Conservation (phyloP, 2,113 vertebrate species). For the Prolemur simus region DNA sequence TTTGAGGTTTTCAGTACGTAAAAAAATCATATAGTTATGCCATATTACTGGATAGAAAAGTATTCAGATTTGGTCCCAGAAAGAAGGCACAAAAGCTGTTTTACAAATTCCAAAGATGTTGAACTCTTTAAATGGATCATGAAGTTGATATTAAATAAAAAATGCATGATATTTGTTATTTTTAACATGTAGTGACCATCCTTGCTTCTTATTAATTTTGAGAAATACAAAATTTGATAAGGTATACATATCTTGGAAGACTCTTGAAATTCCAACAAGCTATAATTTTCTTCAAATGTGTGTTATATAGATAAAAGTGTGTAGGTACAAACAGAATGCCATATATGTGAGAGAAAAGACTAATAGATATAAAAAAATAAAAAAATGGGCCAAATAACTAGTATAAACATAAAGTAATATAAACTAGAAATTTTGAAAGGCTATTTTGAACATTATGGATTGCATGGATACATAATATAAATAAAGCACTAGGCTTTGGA, state of each 20-base stretch:
- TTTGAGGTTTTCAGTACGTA: neutral
- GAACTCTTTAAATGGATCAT: neutral
- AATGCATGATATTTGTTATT: neutral
- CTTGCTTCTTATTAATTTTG: neutral
- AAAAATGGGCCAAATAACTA: neutral
- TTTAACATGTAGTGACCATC: neutral
- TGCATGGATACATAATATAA: neutral
- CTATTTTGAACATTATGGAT: neutral
- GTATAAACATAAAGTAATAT: neutral
- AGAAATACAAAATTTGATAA: neutral
- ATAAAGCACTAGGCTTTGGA: neutral
- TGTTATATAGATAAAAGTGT: neutral
- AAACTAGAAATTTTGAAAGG: neutral
- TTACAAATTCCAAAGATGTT: neutral
- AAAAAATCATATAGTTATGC: neutral
- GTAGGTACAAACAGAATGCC: neutral
- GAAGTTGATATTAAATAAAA: neutral
- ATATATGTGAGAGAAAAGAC: neutral
- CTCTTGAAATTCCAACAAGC: neutral
- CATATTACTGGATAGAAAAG: neutral
- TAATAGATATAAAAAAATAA: neutral
- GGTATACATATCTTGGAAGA: neutral
- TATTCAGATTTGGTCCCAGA: neutral
- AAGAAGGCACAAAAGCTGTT: neutral
- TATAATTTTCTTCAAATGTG: neutral